Evolutionary conservation across 1,140 invertebrate species (phyloP).

Genomic region (Drosophila triauraria): DNA sequence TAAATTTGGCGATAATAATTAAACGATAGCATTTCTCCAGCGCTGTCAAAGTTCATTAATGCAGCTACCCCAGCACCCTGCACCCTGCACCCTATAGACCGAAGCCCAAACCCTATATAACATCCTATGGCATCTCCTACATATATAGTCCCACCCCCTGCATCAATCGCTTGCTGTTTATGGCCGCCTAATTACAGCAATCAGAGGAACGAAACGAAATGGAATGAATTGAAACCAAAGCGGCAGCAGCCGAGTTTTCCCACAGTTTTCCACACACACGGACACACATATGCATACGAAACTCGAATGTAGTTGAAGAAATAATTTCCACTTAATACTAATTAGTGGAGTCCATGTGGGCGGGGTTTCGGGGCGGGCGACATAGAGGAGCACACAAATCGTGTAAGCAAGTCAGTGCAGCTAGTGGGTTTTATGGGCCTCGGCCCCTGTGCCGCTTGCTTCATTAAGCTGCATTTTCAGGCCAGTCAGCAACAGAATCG

Average conservation of each 20-base stretch:
- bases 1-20: constrained; percentile 78
- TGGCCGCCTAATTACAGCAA: constrained; percentile 68
- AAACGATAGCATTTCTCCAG: constrained; percentile 62
- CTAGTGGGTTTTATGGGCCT: constrained; percentile 78
- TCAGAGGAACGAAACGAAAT: constrained; percentile 52
- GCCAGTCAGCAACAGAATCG: constrained; percentile 71
- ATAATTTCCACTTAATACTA: constrained; percentile 83
- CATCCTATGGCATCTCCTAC: constrained; percentile 7
- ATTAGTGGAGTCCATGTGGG: constrained; percentile 65
- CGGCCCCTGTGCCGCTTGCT: constrained; percentile 63
- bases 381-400: constrained; percentile 48
- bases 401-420: constrained; percentile 75
- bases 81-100: neutral
- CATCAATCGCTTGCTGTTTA: constrained; percentile 49
- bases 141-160: constrained; percentile 8
- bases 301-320: constrained; percentile 67
- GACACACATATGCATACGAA: constrained; percentile 1
- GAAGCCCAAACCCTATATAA: neutral
- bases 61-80: constrained; percentile 15
- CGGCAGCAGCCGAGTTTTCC: constrained; percentile 51
- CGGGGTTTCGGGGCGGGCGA: neutral
- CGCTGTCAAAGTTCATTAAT: constrained; percentile 65
- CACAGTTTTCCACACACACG: constrained; percentile 43
- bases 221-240: constrained; percentile 43
- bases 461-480: constrained; percentile 78